Evolutionary conservation across 2,113 vertebrate species (phyloP).

Genomic region (Sterrhoptilus dennistouni): DNA sequence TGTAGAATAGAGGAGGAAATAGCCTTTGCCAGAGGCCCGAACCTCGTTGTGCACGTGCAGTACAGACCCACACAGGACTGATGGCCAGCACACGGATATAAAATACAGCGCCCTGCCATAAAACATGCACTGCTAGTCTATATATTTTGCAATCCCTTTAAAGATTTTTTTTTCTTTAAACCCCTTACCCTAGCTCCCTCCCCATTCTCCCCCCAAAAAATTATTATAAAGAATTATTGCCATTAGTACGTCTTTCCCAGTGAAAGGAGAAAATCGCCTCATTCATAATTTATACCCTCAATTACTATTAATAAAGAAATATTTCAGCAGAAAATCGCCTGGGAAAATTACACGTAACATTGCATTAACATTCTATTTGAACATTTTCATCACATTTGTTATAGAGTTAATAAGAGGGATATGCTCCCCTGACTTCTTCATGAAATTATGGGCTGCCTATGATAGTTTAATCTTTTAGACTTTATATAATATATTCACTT

Average conservation of each 20-base stretch:
- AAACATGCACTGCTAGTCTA: conserved; percentile 53
- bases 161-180: conserved; percentile 68
- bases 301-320: conserved; percentile 99
- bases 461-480: conserved; percentile 99
- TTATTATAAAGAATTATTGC: conserved; percentile 97
- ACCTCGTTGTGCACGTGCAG: not conserved
- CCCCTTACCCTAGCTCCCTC: conserved; percentile 68
- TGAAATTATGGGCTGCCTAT: conserved; percentile 99
- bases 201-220: conserved; percentile 80
- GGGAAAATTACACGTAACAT: conserved; percentile 98
- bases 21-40: not conserved
- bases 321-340: conserved; percentile 91
- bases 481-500: conserved; percentile 97
- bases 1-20: not conserved
- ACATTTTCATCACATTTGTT: conserved; percentile 99
- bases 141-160: conserved; percentile 75
- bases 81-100: not conserved
- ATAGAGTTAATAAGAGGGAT: conserved; percentile 99
- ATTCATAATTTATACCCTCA: conserved; percentile 99
- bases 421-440: conserved; percentile 99
- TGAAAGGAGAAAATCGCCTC: conserved; percentile 92
- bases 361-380: conserved; percentile 99
- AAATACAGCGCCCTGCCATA: conserved; percentile 41
- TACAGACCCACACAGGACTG: not conserved
- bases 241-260: conserved; percentile 94